Conservation (phyloP, 2,888 invertebrate genomes). For the Dicycla oo region DNA sequence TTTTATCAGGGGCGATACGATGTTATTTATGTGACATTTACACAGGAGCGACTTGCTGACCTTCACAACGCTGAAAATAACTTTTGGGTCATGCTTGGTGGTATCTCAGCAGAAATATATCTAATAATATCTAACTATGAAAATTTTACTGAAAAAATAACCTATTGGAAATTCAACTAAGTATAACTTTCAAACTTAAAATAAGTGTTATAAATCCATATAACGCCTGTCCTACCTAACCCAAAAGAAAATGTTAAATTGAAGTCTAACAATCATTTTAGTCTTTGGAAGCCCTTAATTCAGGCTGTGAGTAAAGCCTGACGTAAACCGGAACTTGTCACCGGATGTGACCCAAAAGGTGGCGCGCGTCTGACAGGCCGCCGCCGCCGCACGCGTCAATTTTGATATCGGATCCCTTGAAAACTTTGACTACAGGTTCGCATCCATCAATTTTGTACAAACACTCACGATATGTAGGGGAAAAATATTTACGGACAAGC, state of each 20-base stretch:
- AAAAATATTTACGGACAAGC: background rate
- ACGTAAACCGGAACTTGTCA: slow-evolving; percentile 68
- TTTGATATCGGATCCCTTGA: slow-evolving; percentile 51
- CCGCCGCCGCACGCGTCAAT: slow-evolving; percentile 34
- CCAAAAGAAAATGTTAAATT: too few relatives aligned
- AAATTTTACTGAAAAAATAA: too few relatives aligned
- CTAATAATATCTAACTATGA: too few relatives aligned
- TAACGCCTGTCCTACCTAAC: too few relatives aligned
- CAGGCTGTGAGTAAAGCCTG: slow-evolving; percentile 43
- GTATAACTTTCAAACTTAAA: too few relatives aligned
- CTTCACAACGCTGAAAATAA: slow-evolving; percentile 17
- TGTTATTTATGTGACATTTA: slow-evolving; percentile 57
- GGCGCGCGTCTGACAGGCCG: slow-evolving; percentile 58
- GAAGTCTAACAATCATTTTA: background rate
- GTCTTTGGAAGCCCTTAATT: slow-evolving; percentile 44
- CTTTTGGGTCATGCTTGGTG: too few relatives aligned
- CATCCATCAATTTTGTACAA: slow-evolving; percentile 1
- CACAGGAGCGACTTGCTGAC: slow-evolving; percentile 36
- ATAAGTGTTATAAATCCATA: too few relatives aligned
- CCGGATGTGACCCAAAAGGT: slow-evolving; percentile 86
- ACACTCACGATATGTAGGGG: background rate
- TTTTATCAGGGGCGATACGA: slow-evolving; percentile 38
- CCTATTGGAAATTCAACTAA: too few relatives aligned
- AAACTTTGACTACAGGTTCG: slow-evolving; percentile 25
- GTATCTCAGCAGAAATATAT: too few relatives aligned